Evolutionary conservation across 2,888 invertebrate species (phyloP).

Genomic region (Lepas anatifera): DNA sequence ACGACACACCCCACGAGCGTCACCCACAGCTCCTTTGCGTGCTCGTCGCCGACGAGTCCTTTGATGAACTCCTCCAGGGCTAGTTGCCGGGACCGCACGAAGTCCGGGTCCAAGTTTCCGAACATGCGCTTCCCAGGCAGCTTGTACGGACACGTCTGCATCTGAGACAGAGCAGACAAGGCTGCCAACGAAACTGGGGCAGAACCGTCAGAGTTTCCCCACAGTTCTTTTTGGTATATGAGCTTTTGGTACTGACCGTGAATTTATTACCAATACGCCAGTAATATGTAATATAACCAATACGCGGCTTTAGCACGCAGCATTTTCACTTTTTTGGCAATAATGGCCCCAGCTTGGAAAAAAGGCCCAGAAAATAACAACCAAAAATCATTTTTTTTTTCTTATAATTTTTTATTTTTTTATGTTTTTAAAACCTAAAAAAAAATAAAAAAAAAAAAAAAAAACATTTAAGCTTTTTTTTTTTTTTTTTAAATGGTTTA

Average conservation of each 20-base stretch:
- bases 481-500: conserved; percentile 32
- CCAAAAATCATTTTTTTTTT: too few species aligned
- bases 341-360: too few species aligned
- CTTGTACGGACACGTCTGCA: conserved; percentile 37
- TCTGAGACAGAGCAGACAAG: conserved; percentile 29
- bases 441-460: neutral
- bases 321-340: too few species aligned
- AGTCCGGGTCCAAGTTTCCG: conserved; percentile 39
- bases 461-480: conserved; percentile 17
- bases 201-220: too few species aligned
- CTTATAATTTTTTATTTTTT: too few species aligned
- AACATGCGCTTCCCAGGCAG: conserved; percentile 42
- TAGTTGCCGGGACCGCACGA: conserved; percentile 37
- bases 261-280: too few species aligned
- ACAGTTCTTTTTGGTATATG: too few species aligned
- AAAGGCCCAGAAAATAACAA: too few species aligned
- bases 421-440: neutral
- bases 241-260: too few species aligned
- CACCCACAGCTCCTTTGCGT: conserved; percentile 32
- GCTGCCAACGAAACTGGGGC: neutral
- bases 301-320: too few species aligned
- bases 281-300: too few species aligned
- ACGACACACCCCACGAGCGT: neutral
- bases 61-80: conserved; percentile 40
- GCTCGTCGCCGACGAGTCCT: conserved; percentile 33